Conservation (phyloP, 2,113 vertebrate genomes). For the Fulica atra region DNA sequence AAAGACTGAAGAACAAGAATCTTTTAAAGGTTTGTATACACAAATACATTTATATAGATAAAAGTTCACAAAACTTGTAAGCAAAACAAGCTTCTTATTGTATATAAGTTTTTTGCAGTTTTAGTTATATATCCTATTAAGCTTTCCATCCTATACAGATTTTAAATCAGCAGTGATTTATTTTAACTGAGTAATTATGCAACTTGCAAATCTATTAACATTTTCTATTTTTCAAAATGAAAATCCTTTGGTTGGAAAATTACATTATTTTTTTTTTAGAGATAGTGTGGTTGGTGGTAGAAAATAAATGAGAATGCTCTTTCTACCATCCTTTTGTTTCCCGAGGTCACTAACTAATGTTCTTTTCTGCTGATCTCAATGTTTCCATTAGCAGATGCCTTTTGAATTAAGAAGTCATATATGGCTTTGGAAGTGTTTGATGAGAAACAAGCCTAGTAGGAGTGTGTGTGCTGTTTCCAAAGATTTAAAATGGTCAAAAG, state of each 20-base stretch:
- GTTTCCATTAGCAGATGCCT: conserved; percentile 53
- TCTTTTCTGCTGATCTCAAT: conserved; percentile 52
- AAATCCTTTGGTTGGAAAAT: not conserved
- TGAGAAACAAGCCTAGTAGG: conserved; percentile 26
- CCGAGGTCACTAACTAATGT: conserved; percentile 7
- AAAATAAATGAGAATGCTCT: not conserved
- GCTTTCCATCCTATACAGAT: not conserved
- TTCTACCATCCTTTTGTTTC: conserved; percentile 1
- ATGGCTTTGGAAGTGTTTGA: conserved; percentile 42
- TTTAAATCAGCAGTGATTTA: not conserved
- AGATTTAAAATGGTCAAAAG: conserved; percentile 50
- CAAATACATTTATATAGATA: not conserved
- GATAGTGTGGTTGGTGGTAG: not conserved
- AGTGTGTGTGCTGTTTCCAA: conserved; percentile 36
- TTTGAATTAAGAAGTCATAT: conserved; percentile 55
- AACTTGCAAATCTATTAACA: not conserved
- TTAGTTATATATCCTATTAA: not conserved
- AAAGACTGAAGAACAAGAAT: not conserved
- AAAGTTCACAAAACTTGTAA: not conserved
- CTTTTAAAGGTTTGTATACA: not conserved
- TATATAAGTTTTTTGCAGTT: not conserved
- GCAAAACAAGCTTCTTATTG: not conserved
- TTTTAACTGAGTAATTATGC: not conserved
- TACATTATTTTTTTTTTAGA: not conserved
- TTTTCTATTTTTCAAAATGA: not conserved